These are phyloP conservation scores for Cryptomyrus ogoouensis DNA, from an alignment of 2,113 vertebrate genomes.

Conservation along the genomic window DNA sequence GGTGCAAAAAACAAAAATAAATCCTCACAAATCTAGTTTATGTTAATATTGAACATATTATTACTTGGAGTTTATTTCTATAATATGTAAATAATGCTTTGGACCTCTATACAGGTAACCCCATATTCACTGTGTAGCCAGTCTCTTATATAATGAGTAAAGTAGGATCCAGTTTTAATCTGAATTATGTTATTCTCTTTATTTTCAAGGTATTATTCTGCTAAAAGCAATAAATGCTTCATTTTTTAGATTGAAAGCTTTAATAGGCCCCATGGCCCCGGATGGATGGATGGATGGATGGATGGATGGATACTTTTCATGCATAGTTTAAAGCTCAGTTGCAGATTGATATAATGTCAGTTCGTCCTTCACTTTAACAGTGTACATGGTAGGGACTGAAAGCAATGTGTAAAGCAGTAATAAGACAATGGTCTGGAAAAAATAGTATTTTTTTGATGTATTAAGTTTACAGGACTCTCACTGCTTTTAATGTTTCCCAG, in stretches of 20 bases:
- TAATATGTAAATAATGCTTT: neutral
- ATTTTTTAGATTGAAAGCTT: neutral
- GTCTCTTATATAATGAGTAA: neutral
- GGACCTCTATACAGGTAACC: neutral
- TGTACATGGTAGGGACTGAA: neutral
- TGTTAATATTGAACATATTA: neutral
- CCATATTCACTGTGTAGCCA: neutral
- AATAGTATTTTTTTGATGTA: conserved; percentile 4
- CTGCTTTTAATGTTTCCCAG: conserved; percentile 36
- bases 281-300: neutral
- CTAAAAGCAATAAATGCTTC: neutral
- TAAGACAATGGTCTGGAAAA: conserved; percentile 16
- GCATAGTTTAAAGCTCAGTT: neutral
- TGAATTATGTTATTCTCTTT: neutral
- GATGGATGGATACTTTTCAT: neutral
- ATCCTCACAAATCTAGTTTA: neutral
- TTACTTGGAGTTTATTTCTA: neutral
- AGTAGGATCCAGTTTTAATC: neutral
- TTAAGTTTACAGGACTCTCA: conserved; percentile 17
- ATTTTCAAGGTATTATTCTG: neutral
- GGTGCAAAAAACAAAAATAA: neutral
- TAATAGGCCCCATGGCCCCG: neutral
- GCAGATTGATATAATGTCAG: neutral
- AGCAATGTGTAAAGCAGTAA: neutral
- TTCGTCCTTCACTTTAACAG: neutral